Percentiles rank a stretch among this genome's conserved stretches.
These are phyloP conservation scores for Acinonyx jubatus DNA, from an alignment of 2,113 vertebrate genomes.

Conservation along the genomic window DNA sequence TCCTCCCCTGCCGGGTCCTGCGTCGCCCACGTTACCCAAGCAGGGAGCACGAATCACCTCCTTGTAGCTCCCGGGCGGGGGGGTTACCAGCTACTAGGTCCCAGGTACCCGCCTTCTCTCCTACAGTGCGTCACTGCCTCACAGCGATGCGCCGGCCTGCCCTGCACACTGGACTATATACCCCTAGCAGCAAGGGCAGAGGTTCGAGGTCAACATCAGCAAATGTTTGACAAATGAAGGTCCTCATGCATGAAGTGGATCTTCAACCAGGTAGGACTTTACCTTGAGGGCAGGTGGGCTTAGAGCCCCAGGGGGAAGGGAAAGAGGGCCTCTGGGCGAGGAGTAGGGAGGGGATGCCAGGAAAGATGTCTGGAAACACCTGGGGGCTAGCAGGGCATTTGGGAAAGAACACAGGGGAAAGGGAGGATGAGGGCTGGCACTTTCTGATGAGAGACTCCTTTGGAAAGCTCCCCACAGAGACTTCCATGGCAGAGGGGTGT, in stretches of 20 bases:
- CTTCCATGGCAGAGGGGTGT: background rate
- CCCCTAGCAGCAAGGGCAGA: background rate
- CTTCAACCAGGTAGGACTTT: background rate
- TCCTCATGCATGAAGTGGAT: background rate
- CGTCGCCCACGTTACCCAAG: background rate
- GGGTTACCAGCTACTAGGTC: background rate
- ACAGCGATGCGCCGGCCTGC: accelerated
- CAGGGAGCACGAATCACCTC: background rate
- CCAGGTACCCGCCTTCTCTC: background rate
- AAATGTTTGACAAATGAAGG: background rate
- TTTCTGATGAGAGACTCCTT: background rate
- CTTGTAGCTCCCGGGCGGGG: background rate
- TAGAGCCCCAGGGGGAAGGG: no score
- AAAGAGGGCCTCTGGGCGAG: background rate
- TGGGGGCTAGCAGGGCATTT: background rate
- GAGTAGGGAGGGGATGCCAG: background rate
- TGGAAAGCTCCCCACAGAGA: background rate
- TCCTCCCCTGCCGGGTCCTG: background rate
- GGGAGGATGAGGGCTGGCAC: background rate
- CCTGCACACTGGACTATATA: accelerated
- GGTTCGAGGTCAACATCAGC: background rate
- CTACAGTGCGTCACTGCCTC: background rate
- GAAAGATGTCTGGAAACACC: background rate
- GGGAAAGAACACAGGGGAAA: background rate
- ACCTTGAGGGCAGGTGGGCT: background rate